phyloP scores from a whole-genome alignment of 2,888 invertebrate species.

The Ornithoptera alexandrae region DNA sequence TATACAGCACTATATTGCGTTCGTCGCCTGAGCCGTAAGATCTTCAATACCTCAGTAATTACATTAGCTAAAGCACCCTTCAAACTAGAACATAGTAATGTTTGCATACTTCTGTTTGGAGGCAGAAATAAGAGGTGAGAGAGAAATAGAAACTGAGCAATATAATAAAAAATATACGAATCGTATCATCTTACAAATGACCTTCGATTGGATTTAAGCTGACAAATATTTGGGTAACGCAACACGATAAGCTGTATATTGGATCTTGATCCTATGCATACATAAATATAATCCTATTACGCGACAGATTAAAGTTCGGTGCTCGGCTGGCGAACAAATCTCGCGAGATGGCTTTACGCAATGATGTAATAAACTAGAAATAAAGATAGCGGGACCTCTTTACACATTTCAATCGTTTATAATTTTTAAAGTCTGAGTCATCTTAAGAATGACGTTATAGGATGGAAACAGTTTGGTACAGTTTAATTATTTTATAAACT shows the following conservation, averaged over 20 bases:
- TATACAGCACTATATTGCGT: too few species aligned
- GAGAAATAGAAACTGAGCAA: too few species aligned
- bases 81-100: too few species aligned
- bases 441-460: too few species aligned
- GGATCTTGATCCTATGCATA: constrained; percentile 10
- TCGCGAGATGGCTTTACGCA: constrained; percentile 13
- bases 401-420: constrained; percentile 6
- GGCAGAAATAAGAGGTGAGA: too few species aligned
- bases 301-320: constrained; percentile 2
- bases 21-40: too few species aligned
- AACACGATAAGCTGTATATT: constrained; percentile 1
- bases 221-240: constrained; percentile 8
- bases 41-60: too few species aligned
- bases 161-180: neutral
- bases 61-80: too few species aligned
- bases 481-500: neutral
- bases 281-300: constrained; percentile 18
- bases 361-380: constrained; percentile 10
- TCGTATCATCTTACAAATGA: constrained; percentile 13
- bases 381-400: constrained; percentile 7
- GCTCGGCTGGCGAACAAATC: constrained; percentile 7
- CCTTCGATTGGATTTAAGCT: constrained; percentile 14
- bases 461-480: neutral
- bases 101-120: too few species aligned
- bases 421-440: neutral